Base-by-base conservation (phyloP, 2,113 vertebrate species). In the Boulengeromyrus knoepffleri region DNA sequence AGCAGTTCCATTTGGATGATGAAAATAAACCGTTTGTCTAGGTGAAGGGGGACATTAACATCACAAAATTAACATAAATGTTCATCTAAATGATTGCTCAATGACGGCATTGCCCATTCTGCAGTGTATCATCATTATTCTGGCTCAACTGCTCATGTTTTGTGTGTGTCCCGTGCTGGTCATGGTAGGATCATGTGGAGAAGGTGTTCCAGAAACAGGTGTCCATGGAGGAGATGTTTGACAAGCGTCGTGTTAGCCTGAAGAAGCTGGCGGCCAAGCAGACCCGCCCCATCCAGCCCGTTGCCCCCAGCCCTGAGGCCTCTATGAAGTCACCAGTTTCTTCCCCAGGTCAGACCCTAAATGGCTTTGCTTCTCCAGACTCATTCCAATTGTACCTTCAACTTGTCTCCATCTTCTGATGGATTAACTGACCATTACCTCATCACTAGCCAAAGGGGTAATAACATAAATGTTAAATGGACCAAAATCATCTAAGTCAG, bases 251-350 rank as follows among this genome's bases (percentile, higher is more conserved):
- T 94, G 93, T 97, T 85, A 99, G 99, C 93, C 96, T 99, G 89
- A 98, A 97, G 95, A 99, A 99, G 94, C 95, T 99, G 39, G 99
- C 99, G 3, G 98, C 98, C 92, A 99, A 98, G 95, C 99, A 99
- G 93, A 98, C 95, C 0, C 96, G 99, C 89, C 99, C 99, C 0
- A 97, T 99, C 91, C 99, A 99, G 93, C 97, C 98, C 0, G 99
- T 99, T n/a, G 99, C 99, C 45, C 99, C 99, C 4, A 95, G 98
- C 91, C 99, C 99, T 0, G 99, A 99, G 92, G 97, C 96, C 15
- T 96, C 97, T 92, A 94, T 97, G 66, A 99, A 99, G 92, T 97
- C 98, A 0, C 96, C 98, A n/a, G 95, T 96, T 89, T 93, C 94
- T 21, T 97, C 97, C 9, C 97, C 98, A 86, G 95, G 98, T 98